Base-by-base conservation (phyloP, 1,140 invertebrate species). In the Euschistus heros region DNA sequence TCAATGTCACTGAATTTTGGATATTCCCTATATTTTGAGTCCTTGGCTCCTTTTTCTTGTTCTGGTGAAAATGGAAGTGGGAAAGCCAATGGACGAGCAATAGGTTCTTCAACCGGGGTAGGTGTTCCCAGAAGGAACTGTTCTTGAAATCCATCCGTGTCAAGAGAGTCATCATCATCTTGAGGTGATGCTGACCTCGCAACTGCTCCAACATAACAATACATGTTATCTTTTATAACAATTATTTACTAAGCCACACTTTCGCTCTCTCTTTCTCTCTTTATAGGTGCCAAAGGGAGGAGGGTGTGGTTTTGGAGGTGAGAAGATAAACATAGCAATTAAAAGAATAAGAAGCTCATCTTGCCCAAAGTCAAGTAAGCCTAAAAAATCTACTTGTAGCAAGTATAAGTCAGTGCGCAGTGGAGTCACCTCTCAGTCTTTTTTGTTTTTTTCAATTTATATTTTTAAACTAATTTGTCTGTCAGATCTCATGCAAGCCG, bases 141-240 rank as follows among this genome's bases (percentile, higher is more conserved):
- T 66, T 77, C 75, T 72, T 78, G 75, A 70, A 78, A 79, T 66
- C 77, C 77, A 69, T 79, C 78, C 44, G 77, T 77, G 70, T 79
- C 78, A 74, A 79, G 70, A 27, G 78, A 78, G 68, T 78, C 78
- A 71, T 79, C 78, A 68, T 73, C 72, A 69, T 79, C 78, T 72
- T 79, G 77, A 64, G 77, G 75, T 55, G 77, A 78, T 62, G 76
- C 76, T 68, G 73, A 75, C 27, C 27, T 64, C 62, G 75, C 62
- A 68, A 70, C 70, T 71, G 68, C 64, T 67, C 68, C 61, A 70
- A 69, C 69, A 69, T 52, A 69, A 67, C 17, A 63, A 63, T 57
- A 57, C 37, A 68, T 68, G 47, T 67, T 65, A 65, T 60, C 37
- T 66, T 30, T 63, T 44, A 66, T 59, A 68, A 50, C 47, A 66